Evolutionary conservation across 1,140 invertebrate species (phyloP).

Genomic region (Parapsyche elsis): DNA sequence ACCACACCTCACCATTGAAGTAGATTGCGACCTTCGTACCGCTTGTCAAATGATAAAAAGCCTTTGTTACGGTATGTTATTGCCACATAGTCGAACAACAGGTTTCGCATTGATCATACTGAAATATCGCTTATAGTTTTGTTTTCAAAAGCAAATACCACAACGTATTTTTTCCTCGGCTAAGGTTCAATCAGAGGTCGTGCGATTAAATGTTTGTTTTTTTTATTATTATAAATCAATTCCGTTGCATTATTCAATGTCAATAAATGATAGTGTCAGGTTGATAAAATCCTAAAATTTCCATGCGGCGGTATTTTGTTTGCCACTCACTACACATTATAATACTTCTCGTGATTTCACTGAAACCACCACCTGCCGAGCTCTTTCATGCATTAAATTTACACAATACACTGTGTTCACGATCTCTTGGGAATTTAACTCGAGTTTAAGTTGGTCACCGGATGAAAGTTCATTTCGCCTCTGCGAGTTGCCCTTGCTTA

Average conservation of each 20-base stretch:
- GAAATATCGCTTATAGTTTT: neutral
- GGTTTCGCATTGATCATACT: neutral
- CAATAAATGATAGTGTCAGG: no score
- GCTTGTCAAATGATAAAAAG: slow-evolving; percentile 6
- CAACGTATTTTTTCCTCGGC: neutral
- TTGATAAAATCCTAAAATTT: no score
- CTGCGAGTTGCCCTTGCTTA: neutral
- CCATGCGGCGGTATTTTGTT: no score
- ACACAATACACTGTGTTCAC: slow-evolving; percentile 32
- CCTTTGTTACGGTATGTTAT: slow-evolving; percentile 30
- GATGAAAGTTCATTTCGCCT: slow-evolving; percentile 40
- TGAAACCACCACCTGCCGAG: slow-evolving; percentile 9
- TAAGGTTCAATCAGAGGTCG: neutral
- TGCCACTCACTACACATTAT: no score
- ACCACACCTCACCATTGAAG: slow-evolving; percentile 27
- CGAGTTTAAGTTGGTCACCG: slow-evolving; percentile 33
- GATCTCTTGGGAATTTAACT: slow-evolving; percentile 35
- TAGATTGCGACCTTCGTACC: slow-evolving; percentile 28
- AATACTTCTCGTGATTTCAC: slow-evolving; percentile 8
- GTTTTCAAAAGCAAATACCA: slow-evolving; percentile 15
- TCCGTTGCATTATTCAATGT: neutral
- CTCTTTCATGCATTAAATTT: neutral
- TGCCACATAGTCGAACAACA: slow-evolving; percentile 25
- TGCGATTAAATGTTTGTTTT: neutral
- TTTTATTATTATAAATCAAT: neutral